Evolutionary conservation across 2,888 invertebrate genomes (phyloP), one percentile per base, ranked within the genome.

Genomic region (Hyles lineata): DNA sequence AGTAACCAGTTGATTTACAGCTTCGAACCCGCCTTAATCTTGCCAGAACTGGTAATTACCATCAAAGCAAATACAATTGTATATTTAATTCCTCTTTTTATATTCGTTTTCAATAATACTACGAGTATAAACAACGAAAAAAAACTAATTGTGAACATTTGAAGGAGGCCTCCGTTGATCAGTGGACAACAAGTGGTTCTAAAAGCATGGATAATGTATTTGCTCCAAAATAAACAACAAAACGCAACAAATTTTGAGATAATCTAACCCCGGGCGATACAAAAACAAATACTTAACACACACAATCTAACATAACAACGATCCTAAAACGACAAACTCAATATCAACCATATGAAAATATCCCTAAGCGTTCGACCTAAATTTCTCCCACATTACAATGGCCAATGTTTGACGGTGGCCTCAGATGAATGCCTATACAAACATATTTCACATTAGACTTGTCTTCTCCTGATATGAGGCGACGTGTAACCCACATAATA

Each of bases 281-380:
- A 7, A 32, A 25, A 7, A 15, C 29, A 7, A 29, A 61, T 25
- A 61, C 19, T 17, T 25, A 61, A 29, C 15, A 61, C 61, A 61
- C 17, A 61, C 29, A 29, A 25, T 32, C 17, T 29, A 23, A 8
- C 21, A 29, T 11, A 35, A 35, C 35, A 63, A 63, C 15, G 21
- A 63, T 43, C 35, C 63, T 63, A 63, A 63, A 43, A 35, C 63
- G 43, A 63, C 63, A 43, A 63, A 63, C 43, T 63, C 21, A 35
- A 35, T 9, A 21, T 35, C 62, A 63, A 21, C 21, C 43, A 23
- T 60, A 43, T 63, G 35, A 63, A 63, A 43, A 63, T 43, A n/a
- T 35, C 43, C 21, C n/a, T 19, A 43, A 15, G 35, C 63, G 21
- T 63, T 35, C 21, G 19, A 21, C 21, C 63, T 63, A 43, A n/a